Evolutionary conservation across 2,797 vertebrate genomes (phyloP).

Genomic region (Loris lydekkerianus): DNA sequence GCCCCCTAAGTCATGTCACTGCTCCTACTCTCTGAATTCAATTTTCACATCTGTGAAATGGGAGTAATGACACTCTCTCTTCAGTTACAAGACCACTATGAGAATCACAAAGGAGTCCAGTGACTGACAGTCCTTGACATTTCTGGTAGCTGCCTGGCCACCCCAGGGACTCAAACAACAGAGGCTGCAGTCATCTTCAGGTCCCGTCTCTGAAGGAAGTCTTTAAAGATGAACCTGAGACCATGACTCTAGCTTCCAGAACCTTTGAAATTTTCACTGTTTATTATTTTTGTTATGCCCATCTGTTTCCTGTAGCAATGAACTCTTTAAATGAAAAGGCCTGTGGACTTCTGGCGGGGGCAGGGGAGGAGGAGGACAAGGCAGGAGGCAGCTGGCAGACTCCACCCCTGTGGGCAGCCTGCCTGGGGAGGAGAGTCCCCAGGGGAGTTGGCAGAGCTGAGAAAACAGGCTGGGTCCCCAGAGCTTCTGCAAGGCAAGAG

Average conservation of each 20-base stretch:
- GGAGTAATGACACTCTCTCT: background rate
- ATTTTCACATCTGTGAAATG: background rate
- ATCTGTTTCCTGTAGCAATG: constrained; percentile 76
- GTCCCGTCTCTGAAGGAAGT: constrained; percentile 60
- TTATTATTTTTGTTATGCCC: constrained; percentile 65
- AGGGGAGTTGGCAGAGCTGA: background rate
- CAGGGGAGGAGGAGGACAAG: background rate
- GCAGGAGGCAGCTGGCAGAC: background rate
- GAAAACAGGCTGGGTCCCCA: background rate
- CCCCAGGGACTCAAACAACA: background rate
- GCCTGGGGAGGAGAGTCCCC: background rate
- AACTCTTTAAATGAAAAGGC: constrained; percentile 35
- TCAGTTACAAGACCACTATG: accelerated
- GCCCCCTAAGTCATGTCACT: background rate
- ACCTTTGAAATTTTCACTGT: constrained; percentile 68
- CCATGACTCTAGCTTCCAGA: constrained; percentile 44
- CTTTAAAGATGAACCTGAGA: constrained; percentile 39
- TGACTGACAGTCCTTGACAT: background rate
- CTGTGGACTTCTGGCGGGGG: background rate
- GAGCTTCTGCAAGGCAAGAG: background rate
- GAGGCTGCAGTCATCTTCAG: background rate
- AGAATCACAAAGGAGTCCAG: background rate
- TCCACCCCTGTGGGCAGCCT: background rate
- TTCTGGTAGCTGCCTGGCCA: background rate
- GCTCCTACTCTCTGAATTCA: background rate